A percentile compares a stretch with the other conserved stretches of the same genome.
These are phyloP conservation scores for Tiaroga cobitis DNA, from an alignment of 2,797 vertebrate species.

Conservation along the genomic window DNA sequence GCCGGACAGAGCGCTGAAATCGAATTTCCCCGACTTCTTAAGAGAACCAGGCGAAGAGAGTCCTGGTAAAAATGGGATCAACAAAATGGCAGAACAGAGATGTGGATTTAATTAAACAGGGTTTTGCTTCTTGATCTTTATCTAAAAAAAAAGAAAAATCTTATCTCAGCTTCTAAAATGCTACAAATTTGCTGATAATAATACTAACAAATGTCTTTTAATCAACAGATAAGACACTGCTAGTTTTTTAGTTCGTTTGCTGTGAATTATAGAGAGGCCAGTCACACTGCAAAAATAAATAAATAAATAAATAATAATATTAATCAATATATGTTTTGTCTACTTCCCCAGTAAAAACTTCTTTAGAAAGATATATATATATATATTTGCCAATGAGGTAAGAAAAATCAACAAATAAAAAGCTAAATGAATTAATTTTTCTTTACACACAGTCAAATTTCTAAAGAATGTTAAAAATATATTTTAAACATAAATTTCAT, in stretches of 20 bases:
- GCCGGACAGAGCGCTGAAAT: constrained; percentile 94
- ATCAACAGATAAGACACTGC: constrained; percentile 12
- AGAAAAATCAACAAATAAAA: background rate
- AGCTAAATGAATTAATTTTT: background rate
- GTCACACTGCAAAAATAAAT: constrained; percentile 10
- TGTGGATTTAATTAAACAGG: constrained; percentile 81
- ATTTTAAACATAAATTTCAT: background rate
- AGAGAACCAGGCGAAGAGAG: constrained; percentile 89
- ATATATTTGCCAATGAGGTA: background rate
- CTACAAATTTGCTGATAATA: background rate
- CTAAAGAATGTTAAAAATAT: background rate
- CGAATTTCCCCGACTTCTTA: constrained; percentile 98
- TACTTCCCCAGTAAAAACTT: background rate
- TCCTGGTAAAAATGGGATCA: constrained; percentile 89
- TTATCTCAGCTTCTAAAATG: constrained; percentile 33
- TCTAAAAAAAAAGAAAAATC: constrained; percentile 56
- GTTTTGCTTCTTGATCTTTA: constrained; percentile 72
- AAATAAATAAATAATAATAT: background rate
- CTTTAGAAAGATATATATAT: background rate
- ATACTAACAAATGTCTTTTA: background rate
- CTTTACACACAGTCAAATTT: background rate
- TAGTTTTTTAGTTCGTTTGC: background rate
- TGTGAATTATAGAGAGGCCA: constrained; percentile 21
- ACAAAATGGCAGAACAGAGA: constrained; percentile 85
- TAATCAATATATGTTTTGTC: background rate